Base-by-base conservation (phyloP, 2,888 invertebrate genomes). In the Cataglyphis albicans region DNA sequence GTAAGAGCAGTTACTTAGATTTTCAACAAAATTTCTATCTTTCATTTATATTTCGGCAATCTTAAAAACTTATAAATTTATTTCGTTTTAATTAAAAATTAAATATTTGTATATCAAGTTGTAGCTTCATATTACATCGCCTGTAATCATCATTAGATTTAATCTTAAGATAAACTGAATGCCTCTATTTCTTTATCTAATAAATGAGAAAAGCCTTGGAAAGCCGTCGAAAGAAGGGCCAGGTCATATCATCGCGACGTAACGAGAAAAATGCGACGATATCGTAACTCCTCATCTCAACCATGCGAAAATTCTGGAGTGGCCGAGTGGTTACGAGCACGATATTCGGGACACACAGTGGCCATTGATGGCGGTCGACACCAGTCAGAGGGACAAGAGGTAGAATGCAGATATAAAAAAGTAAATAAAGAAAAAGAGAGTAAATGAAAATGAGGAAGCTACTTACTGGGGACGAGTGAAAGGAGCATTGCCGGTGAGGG, bases 361-460 rank as follows among this genome's bases (percentile, higher is more conserved):
- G 21, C 74, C 12, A 57, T 75, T 64, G 55, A 32, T 29, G 29
- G 9, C 15, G 41, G 44, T 74, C 38, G 57, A 41, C 61, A 61
- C 44, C 29, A 73, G 35, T 67, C 21, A 44, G 10, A 6, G 44
- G 65, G 67, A 78, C 57, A 67, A 59, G 25, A 21, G 18, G 18
- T 68, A 68, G 68, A 78, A 78, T 68, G 78, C 68, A 78, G 78
- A 78, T 78, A 59, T 59, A 78, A 78, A 78, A 44, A 78, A 68
- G 78, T 63, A 68, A 78, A 68, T 78, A 78, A 78, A 59, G 59
- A 68, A 78, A 68, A 68, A 68, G 32, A 32, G 32, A 32, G 68
- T 68, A 78, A 78, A 78, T 76, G 76, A 76, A 76, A 76, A 76
- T 78, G 68, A 78, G 78, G 32, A 76, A 68, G 78, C 68, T 78